Base-by-base conservation (phyloP, 1,140 invertebrate genomes). In the Ephestia elutella region DNA sequence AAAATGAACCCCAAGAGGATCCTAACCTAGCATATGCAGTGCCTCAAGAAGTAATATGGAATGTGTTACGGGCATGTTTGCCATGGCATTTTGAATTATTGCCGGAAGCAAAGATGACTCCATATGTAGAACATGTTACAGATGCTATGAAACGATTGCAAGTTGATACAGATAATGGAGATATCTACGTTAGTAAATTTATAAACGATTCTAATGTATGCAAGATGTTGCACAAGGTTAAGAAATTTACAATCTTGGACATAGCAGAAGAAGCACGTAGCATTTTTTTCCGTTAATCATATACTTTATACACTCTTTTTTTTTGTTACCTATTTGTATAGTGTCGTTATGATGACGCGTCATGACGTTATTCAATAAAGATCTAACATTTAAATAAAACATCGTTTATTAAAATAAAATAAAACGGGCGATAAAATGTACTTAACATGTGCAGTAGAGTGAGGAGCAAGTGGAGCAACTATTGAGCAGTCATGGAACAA, bases 181-280 rank as follows among this genome's bases (percentile, higher is more conserved):
- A 82, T 58, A 82, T 88, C 61, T 86, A 83, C 28, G 60, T 88
- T 18, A 66, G 68, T 48, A 85, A 77, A 55, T 82, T 88, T 59
- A 67, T 86, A 5, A 60, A 62, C 10, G 76, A 88, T 11, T 65
- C 75, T 13, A 61, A 66, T 8, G 62, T 86, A 44, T 86, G 82
- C 57, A 78, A 78, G 57, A 54, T 86, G 5, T 56, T 88, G 18
- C 73, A 84, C 38, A 86, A 77, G 48, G 74, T 76, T 0, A 86
- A 86, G 35, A 86, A 83, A 56, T 88, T 88, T 65, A 70, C 63
- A 17, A 68, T 71, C 5, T 5, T 84, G 7, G 71, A 77, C 69
- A 48, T 88, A 17, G 59, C 56, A 13, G 75, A 83, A 19, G 79
- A 76, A 59, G 68, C 81, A 19, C 20, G 35, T 54, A 75, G 73